Evolutionary conservation across 37 sponge, comb jelly and placozoan genomes (phyloP), one percentile per base, ranked within the genome.

Genomic region (Lycopodina hypogea): DNA sequence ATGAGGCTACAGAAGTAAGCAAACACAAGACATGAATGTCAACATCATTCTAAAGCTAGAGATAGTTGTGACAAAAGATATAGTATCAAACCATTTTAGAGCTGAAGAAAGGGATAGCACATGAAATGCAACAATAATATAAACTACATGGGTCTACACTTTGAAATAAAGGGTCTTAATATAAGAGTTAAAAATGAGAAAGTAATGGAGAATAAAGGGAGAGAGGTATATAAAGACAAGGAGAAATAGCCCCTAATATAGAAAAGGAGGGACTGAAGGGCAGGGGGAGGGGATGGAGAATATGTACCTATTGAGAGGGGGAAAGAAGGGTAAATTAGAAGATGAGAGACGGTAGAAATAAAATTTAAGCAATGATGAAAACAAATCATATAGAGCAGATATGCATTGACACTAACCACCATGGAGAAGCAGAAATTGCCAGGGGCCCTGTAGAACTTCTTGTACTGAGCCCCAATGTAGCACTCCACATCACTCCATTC

Each of bases 381-480:
- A 37, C 3, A 6, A 37, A 8, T n/a, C n/a, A n/a, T n/a, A n/a
- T n/a, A n/a, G n/a, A n/a, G n/a, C n/a, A n/a, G n/a, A n/a, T n/a
- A n/a, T n/a, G n/a, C n/a, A n/a, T n/a, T 9, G 64, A 26, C n/a
- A 68, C 92, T 77, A 41, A 92, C 92, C 81, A 90, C 75, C 15
- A 93, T 59, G 15, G 94, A 89, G 75, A 90, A 81, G 61, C 94
- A 93, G 84, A 75, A 80, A 29, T 79, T 42, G 0, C 79, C 75
- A 9, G 94, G 94, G 22, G 94, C 87, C 57, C 89, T 87, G 87
- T 87, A 90, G 42, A 83, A 74, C 78, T 90, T 87, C 55, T 77
- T 78, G 69, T 90, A 93, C 53, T 79, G 56, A n/a, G 71, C 75
- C n/a, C 94, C 88, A 59, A 66, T 65, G 81, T 80, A 93, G 34